Percentiles rank a stretch among this genome's conserved stretches.
Conservation (phyloP, 2,113 vertebrate genomes). For the Crotalus viridis region DNA sequence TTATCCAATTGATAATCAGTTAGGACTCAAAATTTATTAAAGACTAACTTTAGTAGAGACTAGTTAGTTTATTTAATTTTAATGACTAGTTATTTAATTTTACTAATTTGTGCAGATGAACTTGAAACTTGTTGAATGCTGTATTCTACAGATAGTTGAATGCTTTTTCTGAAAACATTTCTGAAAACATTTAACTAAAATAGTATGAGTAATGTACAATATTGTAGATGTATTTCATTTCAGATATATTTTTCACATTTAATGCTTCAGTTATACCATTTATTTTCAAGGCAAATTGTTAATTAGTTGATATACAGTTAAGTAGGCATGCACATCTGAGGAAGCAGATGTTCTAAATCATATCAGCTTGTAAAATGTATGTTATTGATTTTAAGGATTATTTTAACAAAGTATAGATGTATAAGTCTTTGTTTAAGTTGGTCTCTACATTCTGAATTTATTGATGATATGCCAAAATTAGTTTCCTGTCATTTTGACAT, state of each 20-base stretch:
- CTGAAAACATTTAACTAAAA: conserved; percentile 29
- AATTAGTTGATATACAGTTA: neutral
- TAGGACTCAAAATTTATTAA: neutral
- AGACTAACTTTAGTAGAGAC: conserved; percentile 13
- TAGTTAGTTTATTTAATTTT: conserved; percentile 21
- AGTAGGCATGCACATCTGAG: neutral
- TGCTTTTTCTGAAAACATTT: neutral
- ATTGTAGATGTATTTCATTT: neutral
- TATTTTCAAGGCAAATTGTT: neutral
- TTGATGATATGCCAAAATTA: neutral
- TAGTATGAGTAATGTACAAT: neutral
- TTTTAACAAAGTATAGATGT: neutral
- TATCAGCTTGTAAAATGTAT: neutral
- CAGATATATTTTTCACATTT: neutral
- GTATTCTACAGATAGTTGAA: neutral
- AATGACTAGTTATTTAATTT: neutral
- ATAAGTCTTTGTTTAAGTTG: neutral
- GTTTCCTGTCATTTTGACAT: neutral
- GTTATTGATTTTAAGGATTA: neutral
- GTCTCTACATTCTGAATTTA: neutral
- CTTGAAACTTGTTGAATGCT: conserved; percentile 34
- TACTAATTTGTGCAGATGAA: neutral
- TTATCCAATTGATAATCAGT: neutral
- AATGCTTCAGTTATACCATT: neutral
- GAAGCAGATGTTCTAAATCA: neutral